Base-by-base conservation (phyloP, 2,797 vertebrate species). In the Peromyscus aztecus region DNA sequence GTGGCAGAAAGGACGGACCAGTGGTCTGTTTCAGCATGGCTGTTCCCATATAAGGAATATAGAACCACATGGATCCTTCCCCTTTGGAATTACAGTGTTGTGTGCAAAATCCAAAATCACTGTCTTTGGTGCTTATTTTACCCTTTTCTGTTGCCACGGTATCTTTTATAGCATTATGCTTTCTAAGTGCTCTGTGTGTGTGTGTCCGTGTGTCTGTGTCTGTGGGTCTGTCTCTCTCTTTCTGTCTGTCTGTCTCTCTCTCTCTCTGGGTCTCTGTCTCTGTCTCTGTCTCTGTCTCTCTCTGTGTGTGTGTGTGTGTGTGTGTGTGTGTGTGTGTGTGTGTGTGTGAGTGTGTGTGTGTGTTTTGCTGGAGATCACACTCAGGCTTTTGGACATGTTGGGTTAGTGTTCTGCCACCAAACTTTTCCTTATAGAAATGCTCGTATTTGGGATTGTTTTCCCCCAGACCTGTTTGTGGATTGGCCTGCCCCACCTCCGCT, bases 21-120 rank as follows among this genome's bases (percentile, higher is more conserved):
- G 49, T 81, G 95, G 69, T 77, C 94, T 96, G 86, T 92, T 96
- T 90, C 96, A 95, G 13, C 43, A 34, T 90, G 76, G 55, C 97
- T 90, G 19, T 92, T 93, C 40, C 91, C 16, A 1, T 69, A 7
- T 65, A 24, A 34, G 55, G 91, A 71, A 80, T 78, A 37, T 16
- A 59, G 94, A 89, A 37, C 61, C 61, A 90, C 34, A 37, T 1
- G 16, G 46, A 4, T 3, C 52, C 65, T 43, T 92, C n/a, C 23
- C 31, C 34, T 82, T 34, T 43, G 52, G 49, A 89, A 89, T 71
- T 77, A n/a, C 78, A 40, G 37, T 34, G 34, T 80, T 80, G 12
- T 61, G 24, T 69, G 29, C 49, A 81, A 87, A 94, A 92, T 76
- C 71, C 93, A n/a, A 89, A 97, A 46, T 93, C 19, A 0, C 5